Evolutionary conservation across 2,888 invertebrate genomes (phyloP).

Genomic region (Thecocarcelia acutangulata): DNA sequence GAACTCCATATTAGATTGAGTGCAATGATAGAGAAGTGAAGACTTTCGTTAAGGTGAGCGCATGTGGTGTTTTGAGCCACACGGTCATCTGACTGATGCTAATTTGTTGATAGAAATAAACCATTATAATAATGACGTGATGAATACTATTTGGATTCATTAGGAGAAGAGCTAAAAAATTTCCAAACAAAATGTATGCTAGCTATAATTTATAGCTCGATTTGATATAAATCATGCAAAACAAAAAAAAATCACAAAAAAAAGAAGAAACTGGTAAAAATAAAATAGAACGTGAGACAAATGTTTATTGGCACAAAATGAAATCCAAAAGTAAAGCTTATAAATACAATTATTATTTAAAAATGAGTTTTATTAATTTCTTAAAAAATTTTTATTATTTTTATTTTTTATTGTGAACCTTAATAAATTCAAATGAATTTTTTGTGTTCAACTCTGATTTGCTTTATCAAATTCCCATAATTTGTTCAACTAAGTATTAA

Average conservation of each 20-base stretch:
- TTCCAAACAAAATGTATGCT: not conserved
- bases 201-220: conserved; percentile 33
- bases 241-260: not conserved
- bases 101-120: no score
- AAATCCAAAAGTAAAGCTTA: not conserved
- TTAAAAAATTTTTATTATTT: not conserved
- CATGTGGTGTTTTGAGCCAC: no score
- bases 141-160: no score
- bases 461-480: conserved; percentile 50
- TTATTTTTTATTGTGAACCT: no score
- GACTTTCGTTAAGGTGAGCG: no score
- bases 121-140: no score
- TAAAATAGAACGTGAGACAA: conserved; percentile 51
- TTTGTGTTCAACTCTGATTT: conserved; percentile 11
- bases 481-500: conserved; percentile 40
- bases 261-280: conserved; percentile 14
- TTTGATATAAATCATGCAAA: not conserved
- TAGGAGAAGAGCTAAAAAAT: no score
- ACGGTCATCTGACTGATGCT: no score
- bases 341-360: conserved; percentile 34
- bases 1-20: no score
- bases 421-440: conserved; percentile 30
- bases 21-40: no score
- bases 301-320: no score
- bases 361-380: conserved; percentile 17